Evolutionary conservation across 2,888 invertebrate genomes (phyloP).

Genomic region (Drosophila leonis): DNA sequence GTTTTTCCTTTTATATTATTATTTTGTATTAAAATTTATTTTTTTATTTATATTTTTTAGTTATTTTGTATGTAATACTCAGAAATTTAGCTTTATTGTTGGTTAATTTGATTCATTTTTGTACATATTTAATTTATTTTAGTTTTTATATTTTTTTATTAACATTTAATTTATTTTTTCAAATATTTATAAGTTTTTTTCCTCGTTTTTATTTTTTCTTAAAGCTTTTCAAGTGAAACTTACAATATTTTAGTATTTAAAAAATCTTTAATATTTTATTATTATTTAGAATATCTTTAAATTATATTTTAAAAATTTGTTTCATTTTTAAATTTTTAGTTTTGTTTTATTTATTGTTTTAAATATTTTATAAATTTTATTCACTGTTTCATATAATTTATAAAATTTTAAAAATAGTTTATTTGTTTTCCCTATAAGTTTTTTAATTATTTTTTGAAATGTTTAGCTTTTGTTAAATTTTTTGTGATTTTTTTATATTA

Average conservation of each 20-base stretch:
- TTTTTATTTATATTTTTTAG: neutral
- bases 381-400: neutral
- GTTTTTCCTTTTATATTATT: neutral
- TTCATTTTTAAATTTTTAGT: no score
- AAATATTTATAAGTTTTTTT: neutral
- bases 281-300: neutral
- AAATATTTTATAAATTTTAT: neutral
- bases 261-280: no score
- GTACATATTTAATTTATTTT: neutral
- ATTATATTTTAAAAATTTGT: neutral
- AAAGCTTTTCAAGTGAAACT: neutral
- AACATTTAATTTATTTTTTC: neutral
- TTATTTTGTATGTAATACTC: neutral
- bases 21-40: neutral
- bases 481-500: neutral
- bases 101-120: neutral
- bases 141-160: neutral
- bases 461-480: neutral
- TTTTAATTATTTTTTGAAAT: neutral
- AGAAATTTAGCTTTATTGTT: neutral
- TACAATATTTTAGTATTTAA: neutral
- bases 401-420: neutral
- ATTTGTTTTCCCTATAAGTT: no score
- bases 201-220: neutral
- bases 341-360: no score